Conservation (phyloP, 2,888 invertebrate species). For the Hirudinaria manillensis region DNA sequence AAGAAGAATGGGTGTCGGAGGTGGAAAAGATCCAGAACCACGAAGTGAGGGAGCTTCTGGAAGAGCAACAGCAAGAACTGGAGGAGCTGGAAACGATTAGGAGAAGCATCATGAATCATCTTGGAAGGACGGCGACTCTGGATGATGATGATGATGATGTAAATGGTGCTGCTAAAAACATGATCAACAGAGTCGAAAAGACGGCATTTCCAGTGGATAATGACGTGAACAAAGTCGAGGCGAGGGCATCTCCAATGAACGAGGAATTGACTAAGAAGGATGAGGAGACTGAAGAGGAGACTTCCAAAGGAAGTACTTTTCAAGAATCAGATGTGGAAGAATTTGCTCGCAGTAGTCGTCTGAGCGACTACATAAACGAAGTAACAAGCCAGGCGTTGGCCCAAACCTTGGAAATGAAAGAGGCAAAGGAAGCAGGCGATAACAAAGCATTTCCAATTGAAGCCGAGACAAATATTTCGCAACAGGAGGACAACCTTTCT, state of each 20-base stretch:
- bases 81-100: background rate
- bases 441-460: background rate
- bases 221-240: no score
- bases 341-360: no score
- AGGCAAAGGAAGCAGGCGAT: background rate
- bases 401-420: background rate
- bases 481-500: no score
- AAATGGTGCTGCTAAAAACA: background rate
- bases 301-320: no score
- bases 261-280: background rate
- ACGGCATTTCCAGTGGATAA: background rate
- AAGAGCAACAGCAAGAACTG: conserved; percentile 4
- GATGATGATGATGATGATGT: background rate
- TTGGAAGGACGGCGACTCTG: background rate
- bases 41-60: conserved; percentile 9
- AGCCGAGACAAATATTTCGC: background rate
- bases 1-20: background rate
- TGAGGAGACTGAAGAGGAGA: no score
- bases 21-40: background rate
- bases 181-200: background rate
- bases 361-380: background rate
- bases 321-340: no score
- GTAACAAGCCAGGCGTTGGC: background rate
- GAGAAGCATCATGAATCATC: background rate
- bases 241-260: background rate